Evolutionary conservation across 2,888 invertebrate species (phyloP).

Genomic region (Geotrupes spiniger): DNA sequence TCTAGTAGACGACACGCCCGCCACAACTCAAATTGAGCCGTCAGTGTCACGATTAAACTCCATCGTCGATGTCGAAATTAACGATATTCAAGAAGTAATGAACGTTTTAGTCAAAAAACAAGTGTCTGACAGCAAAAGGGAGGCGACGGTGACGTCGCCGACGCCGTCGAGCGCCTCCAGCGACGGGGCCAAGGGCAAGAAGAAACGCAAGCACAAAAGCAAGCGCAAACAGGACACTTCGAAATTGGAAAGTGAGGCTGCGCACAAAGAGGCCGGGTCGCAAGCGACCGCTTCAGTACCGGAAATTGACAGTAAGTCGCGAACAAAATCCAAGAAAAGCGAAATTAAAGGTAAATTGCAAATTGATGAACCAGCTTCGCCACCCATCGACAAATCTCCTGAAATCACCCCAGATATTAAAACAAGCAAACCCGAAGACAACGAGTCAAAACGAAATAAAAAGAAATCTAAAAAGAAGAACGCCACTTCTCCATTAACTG

Average conservation of each 20-base stretch:
- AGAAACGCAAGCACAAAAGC: slow-evolving; percentile 15
- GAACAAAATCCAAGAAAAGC: too few relatives aligned
- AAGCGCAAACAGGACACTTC: slow-evolving; percentile 10
- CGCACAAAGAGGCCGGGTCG: not conserved
- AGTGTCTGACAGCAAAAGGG: slow-evolving; percentile 5
- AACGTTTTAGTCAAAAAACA: slow-evolving; percentile 36
- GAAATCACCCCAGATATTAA: too few relatives aligned
- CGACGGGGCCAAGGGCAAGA: slow-evolving; percentile 11
- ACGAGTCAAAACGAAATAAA: too few relatives aligned
- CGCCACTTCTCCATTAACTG: too few relatives aligned
- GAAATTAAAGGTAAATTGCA: too few relatives aligned
- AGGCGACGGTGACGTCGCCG: slow-evolving; percentile 12
- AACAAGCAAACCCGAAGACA: too few relatives aligned
- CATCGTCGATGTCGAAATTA: slow-evolving; percentile 47
- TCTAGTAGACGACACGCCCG: slow-evolving; percentile 8
- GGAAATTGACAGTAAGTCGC: not conserved
- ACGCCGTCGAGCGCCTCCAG: slow-evolving; percentile 16
- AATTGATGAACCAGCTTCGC: too few relatives aligned
- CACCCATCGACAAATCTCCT: too few relatives aligned
- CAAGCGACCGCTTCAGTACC: not conserved
- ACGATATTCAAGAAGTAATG: slow-evolving; percentile 46
- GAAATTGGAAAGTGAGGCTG: not conserved
- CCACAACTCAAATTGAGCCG: slow-evolving; percentile 27
- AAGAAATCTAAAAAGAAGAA: too few relatives aligned
- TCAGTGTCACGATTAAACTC: slow-evolving; percentile 40